Conservation (phyloP, 2,113 vertebrate genomes). For the Microtus richardsoni region DNA sequence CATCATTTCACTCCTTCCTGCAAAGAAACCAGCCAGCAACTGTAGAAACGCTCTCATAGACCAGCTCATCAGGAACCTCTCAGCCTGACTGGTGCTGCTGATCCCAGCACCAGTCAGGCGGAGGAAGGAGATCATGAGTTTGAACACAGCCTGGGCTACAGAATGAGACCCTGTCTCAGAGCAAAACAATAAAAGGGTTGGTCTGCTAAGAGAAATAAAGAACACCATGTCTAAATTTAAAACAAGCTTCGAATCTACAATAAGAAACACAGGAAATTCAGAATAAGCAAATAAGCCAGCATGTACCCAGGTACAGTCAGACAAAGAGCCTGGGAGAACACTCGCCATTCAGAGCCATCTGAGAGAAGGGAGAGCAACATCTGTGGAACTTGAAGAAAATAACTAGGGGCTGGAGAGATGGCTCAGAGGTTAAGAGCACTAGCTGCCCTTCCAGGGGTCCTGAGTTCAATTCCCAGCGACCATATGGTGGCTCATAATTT, state of each 20-base stretch:
- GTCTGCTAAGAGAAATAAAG: conserved; percentile 1
- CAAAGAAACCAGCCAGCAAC: not conserved
- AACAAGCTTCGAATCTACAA: not conserved
- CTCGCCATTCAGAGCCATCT: not conserved
- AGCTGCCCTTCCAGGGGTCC: too few relatives aligned
- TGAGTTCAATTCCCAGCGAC: too few relatives aligned
- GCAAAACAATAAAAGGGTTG: not conserved
- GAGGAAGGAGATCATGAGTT: not conserved
- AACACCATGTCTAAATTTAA: not conserved
- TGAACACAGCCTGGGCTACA: not conserved
- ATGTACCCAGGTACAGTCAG: not conserved
- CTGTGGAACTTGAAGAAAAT: not conserved
- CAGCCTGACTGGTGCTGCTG: too few relatives aligned
- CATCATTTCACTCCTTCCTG: conserved; percentile 15
- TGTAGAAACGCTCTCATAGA: not conserved
- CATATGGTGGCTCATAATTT: too few relatives aligned
- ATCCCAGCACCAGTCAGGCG: not conserved
- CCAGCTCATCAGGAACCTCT: too few relatives aligned
- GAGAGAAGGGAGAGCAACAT: not conserved
- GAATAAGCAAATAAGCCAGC: conserved; percentile 3
- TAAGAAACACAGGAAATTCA: not conserved
- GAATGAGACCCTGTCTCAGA: not conserved
- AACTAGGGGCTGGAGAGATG: not conserved
- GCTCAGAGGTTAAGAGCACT: too few relatives aligned
- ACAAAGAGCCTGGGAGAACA: not conserved